Base-by-base conservation (phyloP, 2,797 vertebrate genomes). In the Lutjanus campechanus region DNA sequence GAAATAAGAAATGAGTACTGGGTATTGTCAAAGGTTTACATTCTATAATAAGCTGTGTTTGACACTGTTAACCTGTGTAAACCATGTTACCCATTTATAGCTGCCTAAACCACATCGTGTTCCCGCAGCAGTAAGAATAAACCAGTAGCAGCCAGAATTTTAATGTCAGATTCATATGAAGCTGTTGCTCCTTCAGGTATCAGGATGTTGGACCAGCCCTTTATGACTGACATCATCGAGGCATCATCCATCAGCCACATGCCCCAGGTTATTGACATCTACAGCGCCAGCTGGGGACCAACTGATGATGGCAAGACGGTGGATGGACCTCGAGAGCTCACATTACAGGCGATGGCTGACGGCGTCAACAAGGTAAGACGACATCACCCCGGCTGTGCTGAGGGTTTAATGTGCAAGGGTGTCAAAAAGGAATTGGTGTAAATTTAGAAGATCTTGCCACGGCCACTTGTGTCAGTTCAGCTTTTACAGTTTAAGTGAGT, bases 181-280 rank as follows among this genome's bases (percentile, higher is more conserved):
- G 17, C 17, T 65, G 54, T 71, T 71, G 25, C 17, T 70, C 29
- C 59, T 72, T 71, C 92, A 99, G 98, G 98, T 71, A 99, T 99
- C 90, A 96, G 98, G 56, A 99, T 99, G 98, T 85, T 99, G 17
- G 98, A 99, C 92, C 98, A 99, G 90, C 98, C 98, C 0, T 99
- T 99, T 63, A 99, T 99, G 98, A 99, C 98, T 0, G 98, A 99
- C 88, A 98, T 99, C 74, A 99, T 99, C 1, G 98, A 99, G 90
- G 98, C 98, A 17, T 99, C 98, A 2, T 99, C 98, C 67, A 99
- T 99, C 95, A 99, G 98, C 82, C 98, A 99, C 83, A 98, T 99
- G 98, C 98, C 98, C 1, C 98, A 99, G 90, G 93, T 97, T 55
- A 98, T 99, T 71, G 98, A 99, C 87, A 99, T 99, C 82, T 99